A percentile compares a stretch with the other conserved stretches of the same genome.
phyloP scores from a whole-genome alignment of 2,113 vertebrate species.

The Nesospiza acunhae region DNA sequence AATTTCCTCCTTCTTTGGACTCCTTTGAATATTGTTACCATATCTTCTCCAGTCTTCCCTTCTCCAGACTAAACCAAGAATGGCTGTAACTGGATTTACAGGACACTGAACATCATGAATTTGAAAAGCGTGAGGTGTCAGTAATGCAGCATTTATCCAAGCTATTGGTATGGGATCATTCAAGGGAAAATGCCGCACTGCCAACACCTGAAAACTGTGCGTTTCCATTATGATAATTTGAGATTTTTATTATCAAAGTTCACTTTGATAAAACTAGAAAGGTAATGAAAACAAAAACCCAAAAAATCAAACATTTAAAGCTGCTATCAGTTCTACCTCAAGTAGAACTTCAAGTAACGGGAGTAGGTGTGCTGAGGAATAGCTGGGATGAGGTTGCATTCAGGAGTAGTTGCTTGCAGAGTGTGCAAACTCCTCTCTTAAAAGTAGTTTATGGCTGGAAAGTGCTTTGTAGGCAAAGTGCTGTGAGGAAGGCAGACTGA shows the following conservation, averaged over 20 bases:
- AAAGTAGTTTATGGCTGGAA: not conserved
- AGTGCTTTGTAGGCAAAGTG: not conserved
- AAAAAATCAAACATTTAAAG: not conserved
- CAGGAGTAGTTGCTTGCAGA: not conserved
- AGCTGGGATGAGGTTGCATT: not conserved
- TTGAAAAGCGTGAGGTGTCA: not conserved
- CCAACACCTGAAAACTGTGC: not conserved
- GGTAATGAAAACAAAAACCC: not conserved
- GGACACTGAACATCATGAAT: not conserved
- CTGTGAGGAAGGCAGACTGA: not conserved
- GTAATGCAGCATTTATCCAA: not conserved
- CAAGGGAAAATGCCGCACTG: not conserved
- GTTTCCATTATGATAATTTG: not conserved
- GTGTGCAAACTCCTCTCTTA: not conserved
- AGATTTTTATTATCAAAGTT: not conserved
- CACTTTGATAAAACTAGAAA: not conserved
- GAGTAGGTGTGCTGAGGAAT: not conserved
- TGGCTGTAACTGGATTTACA: not conserved
- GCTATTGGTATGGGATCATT: not conserved
- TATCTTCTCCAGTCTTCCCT: not conserved
- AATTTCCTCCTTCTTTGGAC: not conserved
- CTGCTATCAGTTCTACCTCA: not conserved
- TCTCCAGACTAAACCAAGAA: not conserved
- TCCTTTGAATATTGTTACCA: not conserved
- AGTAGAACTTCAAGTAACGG: not conserved